These are phyloP conservation scores for Epinotia nisella DNA, from an alignment of 2,888 invertebrate genomes.

Conservation along the genomic window DNA sequence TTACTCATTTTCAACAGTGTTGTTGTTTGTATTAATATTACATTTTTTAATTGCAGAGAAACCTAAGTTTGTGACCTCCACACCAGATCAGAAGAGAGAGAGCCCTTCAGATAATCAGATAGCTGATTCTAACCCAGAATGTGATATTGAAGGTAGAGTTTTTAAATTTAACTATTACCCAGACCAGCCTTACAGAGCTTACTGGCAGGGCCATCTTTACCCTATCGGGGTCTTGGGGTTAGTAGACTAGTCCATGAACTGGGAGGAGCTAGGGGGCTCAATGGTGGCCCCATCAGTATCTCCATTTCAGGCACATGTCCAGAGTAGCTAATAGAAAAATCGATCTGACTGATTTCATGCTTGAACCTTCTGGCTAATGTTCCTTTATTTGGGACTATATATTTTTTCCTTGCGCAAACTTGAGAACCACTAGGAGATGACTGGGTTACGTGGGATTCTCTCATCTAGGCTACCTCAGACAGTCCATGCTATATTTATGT, in stretches of 20 bases:
- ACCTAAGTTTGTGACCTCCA: constrained; percentile 64
- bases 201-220: neutral
- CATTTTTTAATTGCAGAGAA: constrained; percentile 60
- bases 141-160: constrained; percentile 69
- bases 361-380: too few relatives aligned
- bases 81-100: constrained; percentile 66
- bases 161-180: neutral
- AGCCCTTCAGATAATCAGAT: constrained; percentile 62
- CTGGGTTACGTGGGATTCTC: neutral
- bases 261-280: neutral
- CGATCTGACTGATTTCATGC: too few relatives aligned
- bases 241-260: neutral
- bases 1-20: neutral
- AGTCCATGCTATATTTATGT: neutral
- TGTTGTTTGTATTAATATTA: constrained; percentile 27
- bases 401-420: neutral
- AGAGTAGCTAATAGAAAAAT: too few relatives aligned
- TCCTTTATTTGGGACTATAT: too few relatives aligned
- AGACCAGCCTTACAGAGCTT: neutral
- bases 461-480: neutral
- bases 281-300: too few relatives aligned
- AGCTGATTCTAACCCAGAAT: constrained; percentile 68
- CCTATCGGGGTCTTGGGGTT: neutral
- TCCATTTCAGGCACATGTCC: too few relatives aligned
- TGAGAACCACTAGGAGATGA: neutral